Evolutionary conservation across 1,140 invertebrate genomes (phyloP).

Genomic region (Drosophila teissieri): DNA sequence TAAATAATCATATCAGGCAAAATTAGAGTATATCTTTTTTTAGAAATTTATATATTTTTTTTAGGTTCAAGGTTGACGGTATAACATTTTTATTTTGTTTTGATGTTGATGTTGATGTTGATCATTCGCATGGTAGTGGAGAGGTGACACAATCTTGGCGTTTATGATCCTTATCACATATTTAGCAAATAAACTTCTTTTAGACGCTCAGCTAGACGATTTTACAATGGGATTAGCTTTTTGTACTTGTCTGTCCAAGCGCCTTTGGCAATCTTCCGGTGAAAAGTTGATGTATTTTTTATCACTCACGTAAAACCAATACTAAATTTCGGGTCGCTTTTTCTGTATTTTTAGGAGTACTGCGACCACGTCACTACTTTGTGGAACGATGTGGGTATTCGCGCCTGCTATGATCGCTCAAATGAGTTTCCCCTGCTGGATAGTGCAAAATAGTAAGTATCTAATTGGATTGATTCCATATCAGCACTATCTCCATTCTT

Average conservation of each 20-base stretch:
- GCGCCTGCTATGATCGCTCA: constrained; percentile 89
- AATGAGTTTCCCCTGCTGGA: constrained; percentile 93
- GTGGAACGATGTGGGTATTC: constrained; percentile 89
- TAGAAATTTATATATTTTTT: not conserved
- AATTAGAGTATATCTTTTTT: not conserved
- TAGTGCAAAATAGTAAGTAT: constrained; percentile 91
- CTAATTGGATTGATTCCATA: too few relatives aligned
- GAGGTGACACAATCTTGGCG: not conserved
- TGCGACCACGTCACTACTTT: constrained; percentile 87
- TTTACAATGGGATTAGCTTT: constrained; percentile 17
- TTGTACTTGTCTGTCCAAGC: not conserved
- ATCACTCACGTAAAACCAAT: not conserved
- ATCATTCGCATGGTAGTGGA: not conserved
- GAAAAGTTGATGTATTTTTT: not conserved
- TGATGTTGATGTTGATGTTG: too few relatives aligned
- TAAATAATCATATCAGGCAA: not conserved
- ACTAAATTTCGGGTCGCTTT: constrained; percentile 6
- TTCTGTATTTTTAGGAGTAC: constrained; percentile 86
- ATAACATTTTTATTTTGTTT: too few relatives aligned
- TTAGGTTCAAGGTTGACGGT: too few relatives aligned
- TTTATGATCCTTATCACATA: not conserved
- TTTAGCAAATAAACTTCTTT: not conserved
- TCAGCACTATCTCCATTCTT: too few relatives aligned
- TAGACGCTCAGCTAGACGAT: not conserved
- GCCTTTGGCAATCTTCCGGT: not conserved